A percentile compares a stretch with the other conserved stretches of the same genome.
Conservation (phyloP, 2,113 vertebrate genomes). For the Alouatta palliata region DNA sequence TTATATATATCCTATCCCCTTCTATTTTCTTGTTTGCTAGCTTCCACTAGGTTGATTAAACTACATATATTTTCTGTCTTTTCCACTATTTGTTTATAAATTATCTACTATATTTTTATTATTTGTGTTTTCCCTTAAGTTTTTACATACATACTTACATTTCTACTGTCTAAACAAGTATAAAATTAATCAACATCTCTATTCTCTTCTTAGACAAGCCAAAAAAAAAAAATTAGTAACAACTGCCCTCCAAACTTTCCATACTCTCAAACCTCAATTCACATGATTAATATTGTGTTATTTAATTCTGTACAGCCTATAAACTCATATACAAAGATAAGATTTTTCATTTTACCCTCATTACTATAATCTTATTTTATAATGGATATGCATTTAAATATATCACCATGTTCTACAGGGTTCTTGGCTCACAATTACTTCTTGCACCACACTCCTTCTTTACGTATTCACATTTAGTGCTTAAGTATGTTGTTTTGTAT, state of each 20-base stretch:
- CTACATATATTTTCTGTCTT: not conserved
- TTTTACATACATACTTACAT: not conserved
- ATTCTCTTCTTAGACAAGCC: not conserved
- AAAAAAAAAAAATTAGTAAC: not conserved
- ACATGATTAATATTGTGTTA: not conserved
- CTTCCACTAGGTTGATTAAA: not conserved
- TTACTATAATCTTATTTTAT: not conserved
- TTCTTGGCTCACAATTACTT: not conserved
- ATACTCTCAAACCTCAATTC: not conserved
- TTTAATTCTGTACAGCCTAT: not conserved
- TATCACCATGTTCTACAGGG: not conserved
- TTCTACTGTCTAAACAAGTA: not conserved
- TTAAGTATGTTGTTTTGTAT: not conserved
- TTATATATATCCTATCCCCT: not conserved
- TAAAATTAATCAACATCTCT: not conserved
- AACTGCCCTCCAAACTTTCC: not conserved
- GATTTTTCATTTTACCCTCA: not conserved
- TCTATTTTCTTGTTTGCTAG: not conserved
- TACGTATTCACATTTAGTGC: not conserved
- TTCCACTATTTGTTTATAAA: not conserved
- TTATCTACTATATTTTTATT: not conserved
- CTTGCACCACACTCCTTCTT: not conserved
- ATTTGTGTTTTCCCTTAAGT: not conserved
- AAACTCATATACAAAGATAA: not conserved
- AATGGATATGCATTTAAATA: not conserved